Conservation (phyloP, 2,797 vertebrate species). For the Ficedula albicollis region DNA sequence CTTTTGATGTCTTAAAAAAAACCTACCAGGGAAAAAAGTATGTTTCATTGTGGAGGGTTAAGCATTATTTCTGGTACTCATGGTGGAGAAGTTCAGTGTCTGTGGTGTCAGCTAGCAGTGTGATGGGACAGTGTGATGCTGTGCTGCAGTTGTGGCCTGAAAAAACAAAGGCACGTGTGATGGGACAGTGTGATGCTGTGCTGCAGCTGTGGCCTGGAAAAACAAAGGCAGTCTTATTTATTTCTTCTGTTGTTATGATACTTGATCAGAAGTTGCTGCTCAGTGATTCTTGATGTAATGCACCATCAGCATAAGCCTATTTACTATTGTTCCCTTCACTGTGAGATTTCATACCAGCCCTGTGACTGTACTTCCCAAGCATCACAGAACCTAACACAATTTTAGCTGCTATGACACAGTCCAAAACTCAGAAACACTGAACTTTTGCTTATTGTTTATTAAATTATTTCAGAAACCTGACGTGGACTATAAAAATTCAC, state of each 20-base stretch:
- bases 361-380: background rate
- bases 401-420: background rate
- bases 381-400: too few relatives aligned
- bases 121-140: background rate
- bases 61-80: background rate
- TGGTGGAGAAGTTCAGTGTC: background rate
- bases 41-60: background rate
- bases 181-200: background rate
- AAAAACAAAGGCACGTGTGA: background rate
- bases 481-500: background rate
- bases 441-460: background rate
- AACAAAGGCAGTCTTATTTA: background rate
- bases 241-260: fast-evolving
- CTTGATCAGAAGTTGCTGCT: background rate
- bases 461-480: background rate
- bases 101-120: background rate
- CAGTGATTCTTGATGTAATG: background rate
- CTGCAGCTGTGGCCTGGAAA: background rate
- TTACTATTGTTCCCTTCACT: background rate
- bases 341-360: background rate
- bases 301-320: background rate
- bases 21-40: background rate
- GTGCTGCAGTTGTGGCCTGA: background rate
- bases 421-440: background rate
- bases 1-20: background rate